These are phyloP conservation scores for Ivindomyrus marchei DNA, from an alignment of 2,113 vertebrate genomes.

Conservation along the genomic window DNA sequence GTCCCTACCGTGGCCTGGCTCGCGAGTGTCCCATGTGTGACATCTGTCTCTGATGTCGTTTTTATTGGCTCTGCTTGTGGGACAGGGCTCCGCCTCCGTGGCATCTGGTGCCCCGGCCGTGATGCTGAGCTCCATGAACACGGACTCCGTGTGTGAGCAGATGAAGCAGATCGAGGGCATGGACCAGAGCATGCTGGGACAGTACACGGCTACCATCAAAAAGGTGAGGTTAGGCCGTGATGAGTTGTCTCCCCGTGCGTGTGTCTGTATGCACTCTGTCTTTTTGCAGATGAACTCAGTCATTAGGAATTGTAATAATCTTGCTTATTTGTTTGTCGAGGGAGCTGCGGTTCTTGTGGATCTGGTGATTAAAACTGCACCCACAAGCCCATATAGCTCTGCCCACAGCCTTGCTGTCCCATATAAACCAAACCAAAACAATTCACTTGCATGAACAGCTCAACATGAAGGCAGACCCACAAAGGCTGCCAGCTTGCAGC, in stretches of 20 bases:
- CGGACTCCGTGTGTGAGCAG: conserved; percentile 82
- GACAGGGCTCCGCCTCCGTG: conserved; percentile 56
- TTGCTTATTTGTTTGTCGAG: not conserved
- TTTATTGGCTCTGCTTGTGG: conserved; percentile 8
- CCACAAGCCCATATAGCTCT: not conserved
- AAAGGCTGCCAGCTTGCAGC: not conserved
- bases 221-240: conserved; percentile 62
- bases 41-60: not conserved
- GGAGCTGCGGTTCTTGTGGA: not conserved
- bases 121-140: conserved; percentile 81
- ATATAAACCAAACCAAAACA: not conserved
- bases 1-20: not conserved
- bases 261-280: not conserved
- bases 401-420: not conserved
- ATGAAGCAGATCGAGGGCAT: conserved; percentile 83
- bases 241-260: not conserved
- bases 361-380: not conserved
- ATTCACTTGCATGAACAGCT: not conserved
- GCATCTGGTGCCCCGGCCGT: conserved; percentile 48
- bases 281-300: not conserved
- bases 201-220: conserved; percentile 81
- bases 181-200: conserved; percentile 77
- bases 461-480: not conserved
- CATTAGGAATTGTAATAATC: not conserved
- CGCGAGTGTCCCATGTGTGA: not conserved